phyloP scores from a whole-genome alignment of 2,113 vertebrate genomes.

The Coptodon rendalli region DNA sequence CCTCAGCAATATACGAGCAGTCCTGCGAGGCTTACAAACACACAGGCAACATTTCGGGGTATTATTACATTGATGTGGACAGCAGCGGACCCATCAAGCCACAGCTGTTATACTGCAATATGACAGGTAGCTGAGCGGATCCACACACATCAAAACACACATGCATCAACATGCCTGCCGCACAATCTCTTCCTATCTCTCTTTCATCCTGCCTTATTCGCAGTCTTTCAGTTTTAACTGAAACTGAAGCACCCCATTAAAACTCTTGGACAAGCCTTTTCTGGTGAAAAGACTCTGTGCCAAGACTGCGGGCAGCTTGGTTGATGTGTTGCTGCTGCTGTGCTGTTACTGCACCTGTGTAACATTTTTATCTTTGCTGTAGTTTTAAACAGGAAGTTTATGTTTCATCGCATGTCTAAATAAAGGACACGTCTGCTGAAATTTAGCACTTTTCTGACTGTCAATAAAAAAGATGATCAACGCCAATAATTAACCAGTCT shows the following conservation, averaged over 20 bases:
- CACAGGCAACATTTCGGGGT: constrained; percentile 84
- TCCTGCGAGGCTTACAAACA: constrained; percentile 96
- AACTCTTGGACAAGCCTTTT: neutral
- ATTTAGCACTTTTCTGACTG: neutral
- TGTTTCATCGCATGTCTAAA: neutral
- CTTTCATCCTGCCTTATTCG: neutral
- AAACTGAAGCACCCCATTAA: neutral
- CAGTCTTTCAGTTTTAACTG: neutral
- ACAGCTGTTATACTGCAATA: constrained; percentile 89
- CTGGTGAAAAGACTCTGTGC: neutral
- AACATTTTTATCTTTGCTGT: neutral
- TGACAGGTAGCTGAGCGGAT: constrained; percentile 80
- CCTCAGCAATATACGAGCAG: constrained; percentile 84
- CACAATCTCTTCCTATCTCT: neutral
- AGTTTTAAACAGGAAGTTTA: neutral
- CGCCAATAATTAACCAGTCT: neutral
- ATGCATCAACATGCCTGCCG: neutral
- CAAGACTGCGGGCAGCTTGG: neutral
- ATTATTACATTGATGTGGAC: constrained; percentile 86
- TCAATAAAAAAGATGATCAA: neutral
- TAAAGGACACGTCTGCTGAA: neutral
- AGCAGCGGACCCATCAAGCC: constrained; percentile 86
- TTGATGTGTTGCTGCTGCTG: neutral
- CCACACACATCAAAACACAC: neutral
- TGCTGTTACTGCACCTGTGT: neutral